phyloP scores from a whole-genome alignment of 1,140 invertebrate genomes.

The Pogonus chalceus region DNA sequence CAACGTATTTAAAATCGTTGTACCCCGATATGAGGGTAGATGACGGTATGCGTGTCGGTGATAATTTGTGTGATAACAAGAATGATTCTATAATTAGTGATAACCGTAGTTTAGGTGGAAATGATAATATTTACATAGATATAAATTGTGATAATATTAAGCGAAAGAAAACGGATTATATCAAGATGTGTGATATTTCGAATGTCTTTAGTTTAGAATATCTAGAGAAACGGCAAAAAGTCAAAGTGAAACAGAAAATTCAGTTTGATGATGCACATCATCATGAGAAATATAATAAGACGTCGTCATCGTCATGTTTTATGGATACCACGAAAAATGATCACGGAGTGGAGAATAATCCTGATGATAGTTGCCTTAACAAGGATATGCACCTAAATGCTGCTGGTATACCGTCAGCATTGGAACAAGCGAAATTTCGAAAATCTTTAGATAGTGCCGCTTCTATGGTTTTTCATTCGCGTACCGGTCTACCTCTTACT shows the following conservation, averaged over 20 bases:
- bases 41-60: constrained; percentile 7
- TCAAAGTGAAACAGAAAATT: constrained; percentile 20
- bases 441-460: constrained; percentile 67
- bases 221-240: constrained; percentile 10
- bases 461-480: constrained; percentile 74
- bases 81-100: constrained; percentile 26
- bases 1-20: no score
- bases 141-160: constrained; percentile 30
- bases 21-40: no score
- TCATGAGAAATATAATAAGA: not conserved
- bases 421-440: constrained; percentile 64
- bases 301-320: not conserved
- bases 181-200: constrained; percentile 21
- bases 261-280: constrained; percentile 18
- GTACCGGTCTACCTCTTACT: constrained; percentile 73
- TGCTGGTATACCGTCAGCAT: constrained; percentile 48
- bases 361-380: not conserved
- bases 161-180: constrained; percentile 13
- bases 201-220: constrained; percentile 16
- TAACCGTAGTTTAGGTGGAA: constrained; percentile 16
- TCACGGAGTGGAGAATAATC: not conserved
- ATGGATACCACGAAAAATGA: not conserved
- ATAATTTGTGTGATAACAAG: constrained; percentile 27
- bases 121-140: constrained; percentile 24
- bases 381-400: not conserved